Conservation (phyloP, 2,797 vertebrate genomes). For the Sebastolobus altivelis region DNA sequence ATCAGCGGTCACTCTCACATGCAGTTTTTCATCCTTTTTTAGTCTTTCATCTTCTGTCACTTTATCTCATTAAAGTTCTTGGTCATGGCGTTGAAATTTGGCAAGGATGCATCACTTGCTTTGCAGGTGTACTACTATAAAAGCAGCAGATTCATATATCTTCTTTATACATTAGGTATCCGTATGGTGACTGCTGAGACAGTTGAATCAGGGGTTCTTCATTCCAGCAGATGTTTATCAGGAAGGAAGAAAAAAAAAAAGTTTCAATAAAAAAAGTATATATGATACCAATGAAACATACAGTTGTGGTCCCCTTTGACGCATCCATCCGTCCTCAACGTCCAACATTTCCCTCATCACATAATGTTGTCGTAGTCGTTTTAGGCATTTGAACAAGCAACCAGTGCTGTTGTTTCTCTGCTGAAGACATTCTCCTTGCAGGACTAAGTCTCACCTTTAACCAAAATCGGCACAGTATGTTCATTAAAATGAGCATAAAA, state of each 20-base stretch:
- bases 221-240: neutral
- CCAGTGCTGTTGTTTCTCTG: neutral
- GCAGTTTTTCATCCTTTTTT: neutral
- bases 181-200: neutral
- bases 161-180: neutral
- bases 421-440: too few relatives aligned
- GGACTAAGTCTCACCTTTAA: too few relatives aligned
- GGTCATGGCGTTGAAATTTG: neutral
- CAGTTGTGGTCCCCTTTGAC: neutral
- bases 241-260: neutral
- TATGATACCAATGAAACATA: neutral
- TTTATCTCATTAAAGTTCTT: constrained; percentile 9
- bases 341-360: neutral
- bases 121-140: neutral
- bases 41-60: constrained; percentile 23
- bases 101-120: neutral
- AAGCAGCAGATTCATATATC: constrained; percentile 4
- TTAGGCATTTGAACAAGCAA: too few relatives aligned
- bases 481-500: neutral
- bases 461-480: neutral
- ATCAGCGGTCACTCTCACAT: constrained; percentile 15
- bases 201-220: neutral
- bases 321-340: neutral
- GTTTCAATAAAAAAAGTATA: neutral
- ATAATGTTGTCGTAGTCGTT: too few relatives aligned